Conservation (phyloP, 2,797 vertebrate genomes). For the Pachyuromys duprasi region DNA sequence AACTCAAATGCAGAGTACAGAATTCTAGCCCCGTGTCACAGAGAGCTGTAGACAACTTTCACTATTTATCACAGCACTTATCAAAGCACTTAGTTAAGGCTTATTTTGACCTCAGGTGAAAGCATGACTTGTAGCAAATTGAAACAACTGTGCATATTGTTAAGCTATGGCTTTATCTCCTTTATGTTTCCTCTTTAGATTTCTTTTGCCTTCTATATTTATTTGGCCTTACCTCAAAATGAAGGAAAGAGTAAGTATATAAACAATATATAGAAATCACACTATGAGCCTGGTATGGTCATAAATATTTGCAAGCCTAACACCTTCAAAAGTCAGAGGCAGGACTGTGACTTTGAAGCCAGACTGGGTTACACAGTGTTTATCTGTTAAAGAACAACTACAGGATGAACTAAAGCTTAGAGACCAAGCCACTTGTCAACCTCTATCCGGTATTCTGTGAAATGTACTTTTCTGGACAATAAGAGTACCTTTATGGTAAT, state of each 20-base stretch:
- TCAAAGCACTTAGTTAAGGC: not conserved
- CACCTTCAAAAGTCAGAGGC: not conserved
- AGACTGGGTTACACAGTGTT: not conserved
- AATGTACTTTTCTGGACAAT: not conserved
- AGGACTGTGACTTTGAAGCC: not conserved
- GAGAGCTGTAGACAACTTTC: not conserved
- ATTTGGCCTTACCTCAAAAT: not conserved
- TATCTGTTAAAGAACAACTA: not conserved
- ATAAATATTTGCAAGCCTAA: not conserved
- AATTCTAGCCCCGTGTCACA: not conserved
- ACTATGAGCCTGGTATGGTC: not conserved
- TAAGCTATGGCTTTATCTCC: not conserved
- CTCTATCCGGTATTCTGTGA: not conserved
- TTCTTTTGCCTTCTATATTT: not conserved
- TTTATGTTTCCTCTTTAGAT: not conserved
- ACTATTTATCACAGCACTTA: not conserved
- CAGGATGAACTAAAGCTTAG: not conserved
- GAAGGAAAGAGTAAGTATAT: not conserved
- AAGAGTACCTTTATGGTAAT: not conserved
- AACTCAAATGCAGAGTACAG: not conserved
- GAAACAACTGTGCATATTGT: not conserved
- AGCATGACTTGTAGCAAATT: not conserved
- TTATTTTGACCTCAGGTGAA: slow-evolving; percentile 7
- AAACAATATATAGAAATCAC: not conserved
- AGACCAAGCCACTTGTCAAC: not conserved